Conservation (phyloP, 2,113 vertebrate genomes). For the Protobothrops mucrosquamatus region DNA sequence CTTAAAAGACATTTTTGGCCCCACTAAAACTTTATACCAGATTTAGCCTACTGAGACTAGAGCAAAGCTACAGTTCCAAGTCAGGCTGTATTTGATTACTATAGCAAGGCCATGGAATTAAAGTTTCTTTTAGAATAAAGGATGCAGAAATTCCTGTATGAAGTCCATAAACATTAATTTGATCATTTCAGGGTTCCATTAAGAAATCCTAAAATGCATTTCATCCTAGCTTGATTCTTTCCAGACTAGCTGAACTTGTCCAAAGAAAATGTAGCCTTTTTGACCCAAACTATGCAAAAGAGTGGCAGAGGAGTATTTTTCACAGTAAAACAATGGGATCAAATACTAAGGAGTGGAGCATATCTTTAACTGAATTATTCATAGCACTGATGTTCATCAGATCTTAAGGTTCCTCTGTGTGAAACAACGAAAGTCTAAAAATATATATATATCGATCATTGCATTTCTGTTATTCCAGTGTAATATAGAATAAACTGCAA, state of each 20-base stretch:
- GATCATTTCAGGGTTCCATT: background rate
- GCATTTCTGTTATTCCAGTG: background rate
- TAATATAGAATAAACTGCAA: background rate
- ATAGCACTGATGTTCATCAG: background rate
- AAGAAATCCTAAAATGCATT: background rate
- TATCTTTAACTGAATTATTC: background rate
- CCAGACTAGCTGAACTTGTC: background rate
- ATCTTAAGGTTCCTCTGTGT: background rate
- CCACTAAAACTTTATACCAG: background rate
- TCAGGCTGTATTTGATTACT: background rate
- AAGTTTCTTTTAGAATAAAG: background rate
- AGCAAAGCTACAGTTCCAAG: background rate
- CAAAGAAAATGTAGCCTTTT: background rate
- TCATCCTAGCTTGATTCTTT: background rate
- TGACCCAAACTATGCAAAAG: background rate
- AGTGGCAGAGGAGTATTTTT: background rate
- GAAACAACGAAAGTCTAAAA: background rate
- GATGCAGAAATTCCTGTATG: background rate
- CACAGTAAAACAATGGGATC: background rate
- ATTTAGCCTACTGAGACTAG: background rate
- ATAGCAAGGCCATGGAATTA: background rate
- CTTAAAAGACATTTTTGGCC: background rate
- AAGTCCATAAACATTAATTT: background rate
- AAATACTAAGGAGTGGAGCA: background rate
- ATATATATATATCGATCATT: background rate